Evolutionary conservation across 2,797 vertebrate genomes (phyloP), one percentile per base, ranked within the genome.

Genomic region (Sphaeramia orbicularis): DNA sequence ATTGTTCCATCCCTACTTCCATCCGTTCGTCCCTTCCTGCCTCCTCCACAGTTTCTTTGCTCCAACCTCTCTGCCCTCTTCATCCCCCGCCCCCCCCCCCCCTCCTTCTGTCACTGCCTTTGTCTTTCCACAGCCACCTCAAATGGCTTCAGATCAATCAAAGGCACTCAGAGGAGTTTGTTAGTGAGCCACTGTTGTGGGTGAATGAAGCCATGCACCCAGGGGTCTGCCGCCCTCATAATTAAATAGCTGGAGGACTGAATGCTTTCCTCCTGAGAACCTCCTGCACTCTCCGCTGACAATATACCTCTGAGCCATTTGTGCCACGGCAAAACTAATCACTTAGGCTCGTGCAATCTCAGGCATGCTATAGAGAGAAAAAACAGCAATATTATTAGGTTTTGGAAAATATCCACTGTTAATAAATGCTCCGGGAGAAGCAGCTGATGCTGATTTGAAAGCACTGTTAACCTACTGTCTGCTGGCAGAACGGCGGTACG

Each of bases 181-280:
- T 89, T 85, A 90, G 89, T 10, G 45, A 84, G 80, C 76, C 66
- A 30, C 79, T 55, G 84, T 73, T 66, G 76, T 76, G 74, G 73
- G 72, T 71, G 89, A 78, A 80, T 48, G 72, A 74, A 84, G 77
- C 70, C 62, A 15, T 24, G 69, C 61, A 74, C 78, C 81, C 84
- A 66, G 57, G 74, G 82, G 86, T 84, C 81, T 52, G 59, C 71
- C 43, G 71, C 78, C 81, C 78, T 86, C 76, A 66, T 89, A 88
- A 92, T 89, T 87, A 90, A 90, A 91, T 87, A 84, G 86, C 89
- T 60, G 42, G 71, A 84, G 84, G 82, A 81, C 80, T 71, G 76
- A 81, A 87, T 65, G 86, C 79, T 75, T 86, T 74, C 72, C 65
- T 81, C 77, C 37, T 0, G 69, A 78, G 80, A 74, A 85, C 76